Percentiles rank a stretch among this genome's conserved stretches.
Evolutionary conservation across 2,888 invertebrate species (phyloP).

Genomic region (Lasius fuliginosus): DNA sequence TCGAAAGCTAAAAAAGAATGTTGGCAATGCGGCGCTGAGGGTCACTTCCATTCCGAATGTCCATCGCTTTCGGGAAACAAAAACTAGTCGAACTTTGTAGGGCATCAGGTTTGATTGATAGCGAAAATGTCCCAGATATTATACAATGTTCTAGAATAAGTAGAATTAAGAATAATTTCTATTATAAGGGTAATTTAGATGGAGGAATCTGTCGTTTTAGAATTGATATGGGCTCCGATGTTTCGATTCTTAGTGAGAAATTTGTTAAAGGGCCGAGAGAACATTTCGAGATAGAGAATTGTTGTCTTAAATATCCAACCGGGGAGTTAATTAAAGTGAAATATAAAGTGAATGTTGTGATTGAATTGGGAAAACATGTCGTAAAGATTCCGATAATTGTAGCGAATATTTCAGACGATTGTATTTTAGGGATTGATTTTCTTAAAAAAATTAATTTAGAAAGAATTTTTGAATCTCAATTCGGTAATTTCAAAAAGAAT

Average conservation of each 20-base stretch:
- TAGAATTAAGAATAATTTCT: background rate
- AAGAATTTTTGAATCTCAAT: no score
- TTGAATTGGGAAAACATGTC: background rate
- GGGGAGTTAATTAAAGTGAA: background rate
- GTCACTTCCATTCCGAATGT: background rate
- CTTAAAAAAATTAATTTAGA: background rate
- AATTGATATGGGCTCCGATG: background rate
- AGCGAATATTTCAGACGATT: background rate
- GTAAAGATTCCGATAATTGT: background rate
- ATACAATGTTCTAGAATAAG: background rate
- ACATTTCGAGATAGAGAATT: background rate
- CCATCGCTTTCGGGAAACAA: background rate
- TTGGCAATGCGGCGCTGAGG: background rate
- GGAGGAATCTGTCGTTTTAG: no score
- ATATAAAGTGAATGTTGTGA: background rate
- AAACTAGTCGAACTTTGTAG: background rate
- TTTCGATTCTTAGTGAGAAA: background rate
- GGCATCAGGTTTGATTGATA: background rate
- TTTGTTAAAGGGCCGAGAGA: background rate
- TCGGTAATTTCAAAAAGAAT: no score
- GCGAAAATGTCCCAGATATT: no score
- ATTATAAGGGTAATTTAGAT: background rate
- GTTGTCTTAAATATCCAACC: no score
- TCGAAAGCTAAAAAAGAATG: background rate
- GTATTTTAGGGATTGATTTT: background rate